Evolutionary conservation across 2,888 invertebrate genomes (phyloP).

Genomic region (Protophormia terraenovae): DNA sequence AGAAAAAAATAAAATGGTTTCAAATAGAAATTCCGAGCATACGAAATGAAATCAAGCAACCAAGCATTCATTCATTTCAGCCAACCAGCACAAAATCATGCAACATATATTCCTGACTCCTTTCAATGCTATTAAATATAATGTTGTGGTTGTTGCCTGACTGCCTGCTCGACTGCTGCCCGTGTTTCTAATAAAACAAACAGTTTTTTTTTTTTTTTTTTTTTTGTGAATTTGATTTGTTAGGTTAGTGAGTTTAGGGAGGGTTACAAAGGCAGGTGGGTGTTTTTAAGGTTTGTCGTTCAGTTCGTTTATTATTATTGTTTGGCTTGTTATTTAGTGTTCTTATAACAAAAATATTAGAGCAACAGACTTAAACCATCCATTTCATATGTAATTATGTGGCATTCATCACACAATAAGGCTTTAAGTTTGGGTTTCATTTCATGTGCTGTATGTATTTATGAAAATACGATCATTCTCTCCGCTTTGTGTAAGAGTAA

Average conservation of each 20-base stretch:
- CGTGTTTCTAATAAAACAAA: no score
- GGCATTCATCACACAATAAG: slow-evolving; percentile 46
- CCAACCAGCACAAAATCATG: no score
- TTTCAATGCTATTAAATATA: slow-evolving; percentile 16
- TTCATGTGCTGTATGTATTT: neutral
- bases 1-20: slow-evolving; percentile 7
- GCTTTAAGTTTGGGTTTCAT: slow-evolving; percentile 16
- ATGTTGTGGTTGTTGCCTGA: neutral
- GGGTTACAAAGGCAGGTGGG: neutral
- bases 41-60: neutral
- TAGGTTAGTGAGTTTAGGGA: neutral
- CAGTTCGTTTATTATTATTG: slow-evolving; percentile 6
- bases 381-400: slow-evolving; percentile 54
- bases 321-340: slow-evolving; percentile 10
- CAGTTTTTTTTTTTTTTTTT: neutral
- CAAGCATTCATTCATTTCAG: neutral
- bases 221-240: slow-evolving; percentile 21
- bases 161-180: no score
- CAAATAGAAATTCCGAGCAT: slow-evolving; percentile 33
- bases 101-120: slow-evolving; percentile 35
- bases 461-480: neutral
- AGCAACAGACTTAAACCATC: slow-evolving; percentile 23
- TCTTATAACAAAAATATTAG: slow-evolving; percentile 48
- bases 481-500: neutral
- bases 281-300: neutral